Base-by-base conservation (phyloP, 2,888 invertebrate genomes). In the Caenorhabditis parvicauda region DNA sequence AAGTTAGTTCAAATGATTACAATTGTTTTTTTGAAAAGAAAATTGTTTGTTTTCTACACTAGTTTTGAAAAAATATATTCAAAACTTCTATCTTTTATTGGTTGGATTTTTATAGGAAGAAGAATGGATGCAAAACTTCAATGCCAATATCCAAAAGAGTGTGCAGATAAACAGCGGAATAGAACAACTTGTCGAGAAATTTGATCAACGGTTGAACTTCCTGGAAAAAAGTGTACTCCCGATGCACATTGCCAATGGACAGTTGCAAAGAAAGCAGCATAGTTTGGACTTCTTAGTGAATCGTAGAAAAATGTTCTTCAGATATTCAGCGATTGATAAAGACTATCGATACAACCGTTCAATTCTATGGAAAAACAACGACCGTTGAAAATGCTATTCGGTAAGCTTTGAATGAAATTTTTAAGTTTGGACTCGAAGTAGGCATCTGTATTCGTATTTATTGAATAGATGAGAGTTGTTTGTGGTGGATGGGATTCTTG, bases 311-410 rank as follows among this genome's bases (percentile, higher is more conserved):
- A 27, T 9, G 9, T 28, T 12, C 22, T 55, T 12, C 77, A 94
- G 94, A 96, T 84, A 90, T 96, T 83, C 93, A 95, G 76, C 87
- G 88, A 68, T 91, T 93, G 1, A 85, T 94, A 28, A 88, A 88
- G 59, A 88, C 90, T 19, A 83, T 98, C 70, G 95, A 96, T 79
- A 90, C 90, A 82, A 95, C 96, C 0, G 89, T 98, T 35, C 90
- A 91, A 50, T 95, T 90, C 82, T 98, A 96, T 82, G 92, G 92
- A 84, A 91, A 94, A 28, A 90, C 92, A 0, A 88, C 91, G 81
- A 92, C 93, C 81, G 89, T 93, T 4, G 92, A 92, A 50, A 73
- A 66, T 42, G 71, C 69, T 4, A 76, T 79, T 9, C 53, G 76
- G 52, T 72, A 54, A 17, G 47, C 17, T 38, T 12, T 32, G n/a